Evolutionary conservation across 2,888 invertebrate species (phyloP).

Genomic region (Habrosyne pyritoides): DNA sequence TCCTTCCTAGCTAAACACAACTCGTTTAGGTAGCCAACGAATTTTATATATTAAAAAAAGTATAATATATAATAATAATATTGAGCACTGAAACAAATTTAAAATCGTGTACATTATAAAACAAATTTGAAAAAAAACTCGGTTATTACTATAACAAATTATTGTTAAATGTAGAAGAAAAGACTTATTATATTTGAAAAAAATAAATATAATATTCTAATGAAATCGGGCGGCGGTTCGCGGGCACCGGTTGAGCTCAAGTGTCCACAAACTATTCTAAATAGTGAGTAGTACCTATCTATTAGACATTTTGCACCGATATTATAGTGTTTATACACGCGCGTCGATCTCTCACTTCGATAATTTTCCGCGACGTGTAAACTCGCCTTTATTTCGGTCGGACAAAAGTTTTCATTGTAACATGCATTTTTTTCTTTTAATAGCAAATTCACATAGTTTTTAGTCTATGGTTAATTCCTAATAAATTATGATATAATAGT

Average conservation of each 20-base stretch:
- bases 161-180: slow-evolving; percentile 77
- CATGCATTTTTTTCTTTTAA: neutral
- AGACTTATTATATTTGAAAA: slow-evolving; percentile 71
- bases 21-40: slow-evolving; percentile 81
- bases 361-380: neutral
- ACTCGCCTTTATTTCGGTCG: slow-evolving; percentile 34
- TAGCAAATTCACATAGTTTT: no score
- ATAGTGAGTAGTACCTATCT: slow-evolving; percentile 71
- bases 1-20: slow-evolving; percentile 68
- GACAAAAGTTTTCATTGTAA: slow-evolving; percentile 5
- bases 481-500: neutral
- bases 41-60: slow-evolving; percentile 61
- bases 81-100: slow-evolving; percentile 78
- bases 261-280: slow-evolving; percentile 77
- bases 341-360: slow-evolving; percentile 46
- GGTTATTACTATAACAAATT: slow-evolving; percentile 61
- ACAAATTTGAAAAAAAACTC: slow-evolving; percentile 44
- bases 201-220: slow-evolving; percentile 36
- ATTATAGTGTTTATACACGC: slow-evolving; percentile 63
- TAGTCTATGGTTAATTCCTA: neutral
- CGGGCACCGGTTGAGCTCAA: slow-evolving; percentile 52
- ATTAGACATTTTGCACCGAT: slow-evolving; percentile 80
- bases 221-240: slow-evolving; percentile 43
- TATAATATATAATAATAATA: slow-evolving; percentile 61
- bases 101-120: slow-evolving; percentile 67